Percentiles rank a stretch among this genome's conserved stretches.
phyloP scores from a whole-genome alignment of 2,797 vertebrate genomes.

The Hemitrygon akajei region DNA sequence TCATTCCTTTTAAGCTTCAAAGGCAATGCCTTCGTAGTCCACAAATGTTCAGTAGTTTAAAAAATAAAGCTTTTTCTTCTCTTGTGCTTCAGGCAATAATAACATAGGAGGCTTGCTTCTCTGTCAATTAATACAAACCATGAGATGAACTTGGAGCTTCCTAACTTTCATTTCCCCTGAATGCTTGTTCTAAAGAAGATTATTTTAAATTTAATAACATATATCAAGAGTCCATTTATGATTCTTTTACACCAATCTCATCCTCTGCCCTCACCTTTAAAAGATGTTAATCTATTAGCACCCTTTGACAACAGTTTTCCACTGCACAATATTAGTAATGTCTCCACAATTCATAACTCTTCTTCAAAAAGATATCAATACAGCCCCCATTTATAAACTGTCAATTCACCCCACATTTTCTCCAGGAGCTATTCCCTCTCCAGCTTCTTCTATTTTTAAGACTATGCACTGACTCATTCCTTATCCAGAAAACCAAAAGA shows the following conservation, averaged over 20 bases:
- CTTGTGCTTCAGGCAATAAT: not conserved
- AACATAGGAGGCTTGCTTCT: not conserved
- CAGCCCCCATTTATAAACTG: not conserved
- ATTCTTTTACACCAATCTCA: not conserved
- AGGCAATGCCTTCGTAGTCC: not conserved
- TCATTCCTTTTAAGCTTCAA: not conserved
- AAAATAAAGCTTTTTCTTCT: not conserved
- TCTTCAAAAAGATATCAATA: not conserved
- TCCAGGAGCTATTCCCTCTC: not conserved
- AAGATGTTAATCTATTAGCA: not conserved
- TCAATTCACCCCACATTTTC: not conserved
- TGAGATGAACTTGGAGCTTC: not conserved
- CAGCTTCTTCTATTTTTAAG: too few relatives aligned
- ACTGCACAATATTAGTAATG: not conserved
- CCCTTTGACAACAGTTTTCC: not conserved
- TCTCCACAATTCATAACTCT: not conserved
- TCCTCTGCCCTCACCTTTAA: not conserved
- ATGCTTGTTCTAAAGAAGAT: not conserved
- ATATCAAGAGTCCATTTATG: not conserved
- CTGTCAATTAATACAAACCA: not conserved
- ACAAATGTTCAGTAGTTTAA: not conserved
- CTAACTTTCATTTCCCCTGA: not conserved
- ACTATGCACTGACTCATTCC: too few relatives aligned
- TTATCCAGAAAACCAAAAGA: too few relatives aligned
- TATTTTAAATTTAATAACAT: not conserved